A percentile compares a stretch with the other conserved stretches of the same genome.
Evolutionary conservation across 2,113 vertebrate species (phyloP).

Genomic region (Murina feae): DNA sequence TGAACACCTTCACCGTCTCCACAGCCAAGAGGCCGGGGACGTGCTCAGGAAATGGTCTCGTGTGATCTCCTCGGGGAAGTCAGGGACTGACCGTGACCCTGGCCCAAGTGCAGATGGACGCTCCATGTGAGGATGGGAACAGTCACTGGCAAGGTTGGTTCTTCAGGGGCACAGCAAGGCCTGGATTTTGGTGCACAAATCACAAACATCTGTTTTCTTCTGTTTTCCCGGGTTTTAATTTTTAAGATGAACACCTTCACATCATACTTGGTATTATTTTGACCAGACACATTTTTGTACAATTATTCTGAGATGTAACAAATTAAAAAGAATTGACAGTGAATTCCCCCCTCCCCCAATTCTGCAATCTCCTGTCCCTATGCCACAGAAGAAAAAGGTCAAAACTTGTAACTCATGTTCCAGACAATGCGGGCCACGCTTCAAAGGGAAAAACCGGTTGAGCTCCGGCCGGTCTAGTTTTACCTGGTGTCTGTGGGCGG

Average conservation of each 20-base stretch:
- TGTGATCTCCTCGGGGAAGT: accelerated
- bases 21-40: neutral
- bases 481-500: constrained; percentile 85
- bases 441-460: neutral
- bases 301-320: neutral
- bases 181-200: neutral
- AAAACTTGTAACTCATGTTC: neutral
- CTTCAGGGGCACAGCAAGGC: accelerated
- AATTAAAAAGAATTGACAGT: neutral
- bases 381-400: neutral
- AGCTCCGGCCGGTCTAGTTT: neutral
- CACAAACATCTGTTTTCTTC: neutral
- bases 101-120: accelerated
- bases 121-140: accelerated
- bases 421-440: neutral
- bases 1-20: neutral
- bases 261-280: neutral
- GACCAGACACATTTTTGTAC: neutral
- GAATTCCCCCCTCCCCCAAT: no score
- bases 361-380: neutral
- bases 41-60: neutral
- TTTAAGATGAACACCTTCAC: neutral
- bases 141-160: neutral
- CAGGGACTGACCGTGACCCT: neutral
- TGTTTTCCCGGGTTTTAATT: neutral